Evolutionary conservation across 2,888 invertebrate species (phyloP), one percentile per base, ranked within the genome.

Genomic region (Sminthurinus aureus): DNA sequence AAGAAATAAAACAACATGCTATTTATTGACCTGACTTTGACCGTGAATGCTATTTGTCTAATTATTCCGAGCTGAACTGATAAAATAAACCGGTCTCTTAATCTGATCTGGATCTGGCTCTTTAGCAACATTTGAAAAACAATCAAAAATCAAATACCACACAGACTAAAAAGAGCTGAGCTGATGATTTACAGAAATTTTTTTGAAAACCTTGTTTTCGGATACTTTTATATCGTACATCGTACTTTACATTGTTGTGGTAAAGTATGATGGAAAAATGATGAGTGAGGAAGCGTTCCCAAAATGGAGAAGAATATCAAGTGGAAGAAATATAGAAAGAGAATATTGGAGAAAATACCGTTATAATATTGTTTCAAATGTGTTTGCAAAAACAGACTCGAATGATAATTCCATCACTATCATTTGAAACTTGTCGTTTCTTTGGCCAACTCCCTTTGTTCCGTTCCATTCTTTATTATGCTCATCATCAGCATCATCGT

Each of bases 311-410:
- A 69, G 11, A 69, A 69, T 3, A 69, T 3, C 2, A 18, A 58
- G 58, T 2, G 67, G n/a, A 20, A n/a, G 67, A 69, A 20, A 69
- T 4, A 9, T 3, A 69, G 4, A 69, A 20, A 69, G 67, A 3
- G 67, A 6, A 38, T 38, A 38, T 38, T 38, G n/a, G 67, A 22
- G 22, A 69, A 69, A 69, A 26, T 77, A 24, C 58, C 77, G 77
- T 77, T 58, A 77, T 77, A 77, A 58, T 77, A 58, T 77, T 77
- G 66, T 66, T 66, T 51, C 67, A 69, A n/a, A 20, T 69, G 79
- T 79, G 69, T 79, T 38, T 79, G 22, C 38, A 38, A 6, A 38
- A 38, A 67, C 69, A 50, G 69, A 69, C 71, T 26, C 69, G 20
- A 69, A 79, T 69, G 20, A 50, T 69, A 79, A 69, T 79, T 51